A percentile compares a stretch with the other conserved stretches of the same genome.
These are phyloP conservation scores for Meta bourneti DNA, from an alignment of 2,888 invertebrate species.

Conservation along the genomic window DNA sequence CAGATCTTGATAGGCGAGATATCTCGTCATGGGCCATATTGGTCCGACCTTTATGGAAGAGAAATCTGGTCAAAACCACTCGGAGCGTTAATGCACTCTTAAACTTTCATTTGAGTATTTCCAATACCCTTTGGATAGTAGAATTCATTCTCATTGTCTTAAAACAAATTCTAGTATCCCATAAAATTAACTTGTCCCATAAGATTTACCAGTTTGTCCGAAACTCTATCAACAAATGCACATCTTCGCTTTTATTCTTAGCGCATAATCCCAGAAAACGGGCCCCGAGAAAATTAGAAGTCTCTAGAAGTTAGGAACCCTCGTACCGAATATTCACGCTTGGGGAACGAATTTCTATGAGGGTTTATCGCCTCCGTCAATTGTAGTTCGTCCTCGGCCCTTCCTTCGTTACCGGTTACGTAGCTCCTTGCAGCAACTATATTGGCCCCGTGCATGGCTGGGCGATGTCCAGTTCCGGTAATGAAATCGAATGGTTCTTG, in stretches of 20 bases:
- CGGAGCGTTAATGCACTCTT: no score
- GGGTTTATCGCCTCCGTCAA: background rate
- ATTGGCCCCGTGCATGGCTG: background rate
- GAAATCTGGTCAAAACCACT: no score
- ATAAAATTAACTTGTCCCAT: background rate
- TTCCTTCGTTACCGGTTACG: background rate
- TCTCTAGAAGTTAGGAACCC: background rate
- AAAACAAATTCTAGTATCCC: no score
- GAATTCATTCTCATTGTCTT: no score
- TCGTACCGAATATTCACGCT: background rate
- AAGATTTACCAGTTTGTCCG: background rate
- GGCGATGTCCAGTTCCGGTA: background rate
- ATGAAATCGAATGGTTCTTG: background rate
- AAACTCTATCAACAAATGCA: background rate
- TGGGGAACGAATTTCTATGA: background rate
- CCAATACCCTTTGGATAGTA: no score
- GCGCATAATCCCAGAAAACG: background rate
- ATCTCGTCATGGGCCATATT: no score
- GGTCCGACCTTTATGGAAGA: no score
- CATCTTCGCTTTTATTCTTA: background rate
- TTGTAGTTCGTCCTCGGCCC: background rate
- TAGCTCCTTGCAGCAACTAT: background rate
- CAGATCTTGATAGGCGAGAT: no score
- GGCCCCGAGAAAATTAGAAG: background rate
- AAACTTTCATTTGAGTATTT: no score